A percentile compares a stretch with the other conserved stretches of the same genome.
phyloP scores from a whole-genome alignment of 2,113 vertebrate genomes.

The Oreochromis aureus region DNA sequence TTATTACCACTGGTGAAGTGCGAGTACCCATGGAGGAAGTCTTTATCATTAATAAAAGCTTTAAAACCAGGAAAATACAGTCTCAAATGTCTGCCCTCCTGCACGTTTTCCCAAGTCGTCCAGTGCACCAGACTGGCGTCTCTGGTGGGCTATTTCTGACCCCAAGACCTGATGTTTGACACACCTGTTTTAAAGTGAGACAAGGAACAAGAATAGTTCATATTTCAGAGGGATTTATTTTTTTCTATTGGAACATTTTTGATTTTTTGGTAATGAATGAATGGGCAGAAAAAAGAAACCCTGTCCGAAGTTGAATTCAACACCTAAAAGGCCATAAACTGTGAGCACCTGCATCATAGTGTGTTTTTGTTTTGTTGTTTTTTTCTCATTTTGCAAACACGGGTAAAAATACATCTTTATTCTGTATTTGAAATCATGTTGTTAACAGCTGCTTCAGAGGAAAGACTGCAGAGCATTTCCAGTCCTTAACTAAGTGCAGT shows the following conservation, averaged over 20 bases:
- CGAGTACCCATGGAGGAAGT: not conserved
- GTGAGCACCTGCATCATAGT: not conserved
- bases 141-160: not conserved
- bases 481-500: not conserved
- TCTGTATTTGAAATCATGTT: not conserved
- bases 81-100: not conserved
- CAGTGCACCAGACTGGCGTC: not conserved
- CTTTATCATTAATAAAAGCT: not conserved
- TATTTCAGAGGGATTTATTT: rapidly evolving
- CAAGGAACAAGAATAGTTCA: not conserved
- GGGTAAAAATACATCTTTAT: not conserved
- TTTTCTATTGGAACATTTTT: not conserved
- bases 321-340: not conserved
- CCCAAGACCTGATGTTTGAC: not conserved
- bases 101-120: not conserved
- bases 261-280: not conserved
- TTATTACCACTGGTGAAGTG: not conserved
- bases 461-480: not conserved
- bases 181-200: not conserved
- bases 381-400: not conserved
- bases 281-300: rapidly evolving
- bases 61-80: not conserved
- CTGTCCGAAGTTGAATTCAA: not conserved
- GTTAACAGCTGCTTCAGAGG: not conserved
- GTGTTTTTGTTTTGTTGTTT: not conserved